Percentiles rank a stretch among this genome's conserved stretches.
These are phyloP conservation scores for Acinonyx jubatus DNA, from an alignment of 2,113 vertebrate species.

Conservation along the genomic window DNA sequence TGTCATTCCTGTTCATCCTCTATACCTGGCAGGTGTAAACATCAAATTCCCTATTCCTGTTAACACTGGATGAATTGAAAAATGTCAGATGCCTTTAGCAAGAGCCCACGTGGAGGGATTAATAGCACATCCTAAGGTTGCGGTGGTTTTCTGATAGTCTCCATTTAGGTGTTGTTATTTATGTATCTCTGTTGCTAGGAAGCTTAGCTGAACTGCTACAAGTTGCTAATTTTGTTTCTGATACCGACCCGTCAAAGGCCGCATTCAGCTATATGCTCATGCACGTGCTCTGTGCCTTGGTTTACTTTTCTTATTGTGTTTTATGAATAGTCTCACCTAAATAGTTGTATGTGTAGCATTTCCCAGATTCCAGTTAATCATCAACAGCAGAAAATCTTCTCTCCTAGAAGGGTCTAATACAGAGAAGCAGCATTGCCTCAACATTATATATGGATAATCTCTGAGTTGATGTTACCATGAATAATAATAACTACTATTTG, in stretches of 20 bases:
- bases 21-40: neutral
- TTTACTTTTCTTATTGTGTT: conserved; percentile 41
- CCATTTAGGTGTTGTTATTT: conserved; percentile 22
- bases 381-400: neutral
- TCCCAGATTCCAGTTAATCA: neutral
- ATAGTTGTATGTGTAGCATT: neutral
- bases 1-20: neutral
- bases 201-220: neutral
- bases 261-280: neutral
- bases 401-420: neutral
- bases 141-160: neutral
- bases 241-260: neutral
- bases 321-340: neutral
- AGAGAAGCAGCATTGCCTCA: conserved; percentile 13
- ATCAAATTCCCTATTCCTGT: neutral
- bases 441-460: neutral
- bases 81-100: neutral
- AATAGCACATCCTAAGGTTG: neutral
- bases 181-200: conserved; percentile 46
- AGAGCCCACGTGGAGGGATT: neutral
- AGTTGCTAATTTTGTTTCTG: conserved; percentile 55
- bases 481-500: neutral
- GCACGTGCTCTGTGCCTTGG: neutral
- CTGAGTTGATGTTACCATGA: neutral
- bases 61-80: neutral